These are phyloP conservation scores for Peromyscus attwateri DNA, from an alignment of 2,797 vertebrate species.

Conservation along the genomic window DNA sequence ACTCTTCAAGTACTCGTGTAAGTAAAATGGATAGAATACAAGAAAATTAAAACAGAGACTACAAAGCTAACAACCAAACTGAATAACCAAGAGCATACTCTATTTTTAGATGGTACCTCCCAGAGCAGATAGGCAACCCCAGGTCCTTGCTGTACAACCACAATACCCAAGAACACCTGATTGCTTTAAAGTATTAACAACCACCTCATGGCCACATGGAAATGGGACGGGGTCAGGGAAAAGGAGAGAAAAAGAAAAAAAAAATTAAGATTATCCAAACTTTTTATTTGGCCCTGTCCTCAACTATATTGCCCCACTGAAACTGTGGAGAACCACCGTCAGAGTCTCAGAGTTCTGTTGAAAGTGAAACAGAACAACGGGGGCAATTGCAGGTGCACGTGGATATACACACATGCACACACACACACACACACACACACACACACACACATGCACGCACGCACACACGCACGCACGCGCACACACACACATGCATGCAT, in stretches of 20 bases:
- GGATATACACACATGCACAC: background rate
- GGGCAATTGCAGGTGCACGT: background rate
- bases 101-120: background rate
- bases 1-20: background rate
- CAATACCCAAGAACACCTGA: background rate
- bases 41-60: background rate
- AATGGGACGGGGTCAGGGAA: background rate
- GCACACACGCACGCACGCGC: background rate
- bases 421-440: background rate
- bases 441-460: background rate
- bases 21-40: background rate
- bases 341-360: background rate
- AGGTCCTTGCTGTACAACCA: background rate
- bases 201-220: background rate
- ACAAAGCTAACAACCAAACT: background rate
- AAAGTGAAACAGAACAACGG: background rate
- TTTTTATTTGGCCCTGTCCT: background rate
- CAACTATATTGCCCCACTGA: background rate
- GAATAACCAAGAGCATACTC: background rate
- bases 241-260: background rate
- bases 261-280: background rate
- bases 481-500: background rate
- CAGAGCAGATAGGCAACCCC: background rate
- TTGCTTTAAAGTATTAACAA: conserved; percentile 15
- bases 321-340: background rate